Base-by-base conservation (phyloP, 2,888 invertebrate species). In the Deilephila porcellus region DNA sequence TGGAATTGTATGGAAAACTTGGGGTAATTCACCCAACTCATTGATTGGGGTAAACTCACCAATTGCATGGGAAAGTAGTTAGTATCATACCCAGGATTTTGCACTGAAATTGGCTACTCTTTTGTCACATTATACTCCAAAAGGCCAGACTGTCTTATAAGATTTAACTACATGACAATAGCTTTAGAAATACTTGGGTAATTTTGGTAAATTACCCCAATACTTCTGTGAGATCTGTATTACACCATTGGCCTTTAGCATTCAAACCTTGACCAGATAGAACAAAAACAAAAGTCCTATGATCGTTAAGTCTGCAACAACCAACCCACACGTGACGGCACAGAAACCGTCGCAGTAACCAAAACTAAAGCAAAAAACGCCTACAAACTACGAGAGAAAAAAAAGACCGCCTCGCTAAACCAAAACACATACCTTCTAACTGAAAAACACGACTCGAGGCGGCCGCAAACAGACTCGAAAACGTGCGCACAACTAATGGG, bases 401-500 rank as follows among this genome's bases (percentile, higher is more conserved):
- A 67, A 67, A 25, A 25, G 8, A 14, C 67, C 67, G 20, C 67
- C 67, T 67, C 67, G 67, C 17, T 4, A 67, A 67, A 67, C 67
- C 17, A 67, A 67, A 67, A 45, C 11, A 52, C 32, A 52, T 25
- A 52, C 67, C 52, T 52, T 25, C 45, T 45, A 67, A 67, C 20
- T 6, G 45, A 67, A 45, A 52, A 5, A 64, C 20, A 52, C 45
- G 20, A 20, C 60, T 17, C 67, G 67, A 67, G 67, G 67, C 67
- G 67, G 67, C 45, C 37, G 1, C 20, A 37, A 63, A 63, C 63
- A n/a, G 34, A 37, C 20, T 37, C 64, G 45, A 64, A 64, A 64
- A 64, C 64, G 64, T 64, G 64, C 64, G 20, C 45, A 64, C 64
- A 64, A 64, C 37, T 34, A 34, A 64, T 45, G 37, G 64, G 64